Base-by-base conservation (phyloP, 2,888 invertebrate species). In the Eupithecia exiguata region DNA sequence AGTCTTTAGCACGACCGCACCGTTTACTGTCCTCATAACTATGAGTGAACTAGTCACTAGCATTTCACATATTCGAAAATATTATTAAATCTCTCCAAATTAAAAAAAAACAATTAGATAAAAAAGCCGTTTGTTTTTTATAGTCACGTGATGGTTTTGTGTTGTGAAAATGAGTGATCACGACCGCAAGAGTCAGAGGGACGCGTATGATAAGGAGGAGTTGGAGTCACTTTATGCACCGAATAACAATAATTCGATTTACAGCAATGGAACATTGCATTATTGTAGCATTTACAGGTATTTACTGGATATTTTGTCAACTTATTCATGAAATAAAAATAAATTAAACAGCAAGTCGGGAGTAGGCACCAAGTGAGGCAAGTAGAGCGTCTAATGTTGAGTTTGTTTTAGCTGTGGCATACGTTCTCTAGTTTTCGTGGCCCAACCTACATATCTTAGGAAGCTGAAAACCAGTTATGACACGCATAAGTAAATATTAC, bases 261-360 rank as follows among this genome's bases (percentile, higher is more conserved):
- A 94, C 84, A 95, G 95, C 88, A 95, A 95, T 91, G 95, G 95
- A 83, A 95, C 95, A 65, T 88, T 93, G 84, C 94, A 95, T 88
- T 95, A 95, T 90, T 95, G 95, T 88, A 95, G 95, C 78, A 94
- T 95, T 83, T 94, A 94, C 92, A 94, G 95, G 95, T 95, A 18
- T 40, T 71, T 66, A 61, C 18, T 61, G 30, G 21, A 53, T 53
- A 58, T 25, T 21, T 25, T 25, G 25, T 53, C 21, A 10, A 53
- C 9, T 21, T 53, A 21, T 10, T 53, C n/a, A 9, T 3, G 3
- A 0, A 5, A 21, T 53, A 21, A n/a, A 49, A n/a, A 49, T 5
- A 6, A 18, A 46, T 18, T 14, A 49, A 10, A 53, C 49, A 53
- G 49, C 21, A 21, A 10, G 10, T 53, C 49, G 4, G 49, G 10